Conservation (phyloP, 2,888 invertebrate species). For the Plagodis dolabraria region DNA sequence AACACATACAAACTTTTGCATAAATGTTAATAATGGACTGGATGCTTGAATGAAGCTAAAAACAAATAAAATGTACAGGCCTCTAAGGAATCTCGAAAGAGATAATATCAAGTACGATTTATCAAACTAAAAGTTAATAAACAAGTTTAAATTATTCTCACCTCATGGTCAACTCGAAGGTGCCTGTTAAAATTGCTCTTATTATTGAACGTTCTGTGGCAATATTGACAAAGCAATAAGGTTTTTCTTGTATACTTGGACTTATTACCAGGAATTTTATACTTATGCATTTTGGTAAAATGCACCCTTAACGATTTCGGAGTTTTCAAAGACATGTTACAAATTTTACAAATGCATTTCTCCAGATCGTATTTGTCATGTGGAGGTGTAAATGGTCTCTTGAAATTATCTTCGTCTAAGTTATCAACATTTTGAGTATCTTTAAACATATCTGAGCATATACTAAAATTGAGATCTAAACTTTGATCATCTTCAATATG, state of each 20-base stretch:
- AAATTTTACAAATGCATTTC: constrained; percentile 58
- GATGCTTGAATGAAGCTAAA: too few relatives aligned
- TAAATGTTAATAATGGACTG: too few relatives aligned
- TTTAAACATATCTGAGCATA: constrained; percentile 15
- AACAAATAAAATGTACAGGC: too few relatives aligned
- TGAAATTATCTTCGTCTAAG: not conserved
- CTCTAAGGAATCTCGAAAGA: too few relatives aligned
- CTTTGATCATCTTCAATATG: constrained; percentile 19
- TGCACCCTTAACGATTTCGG: constrained; percentile 54
- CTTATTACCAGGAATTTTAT: constrained; percentile 31
- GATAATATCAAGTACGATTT: too few relatives aligned
- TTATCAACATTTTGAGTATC: constrained; percentile 1
- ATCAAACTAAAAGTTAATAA: too few relatives aligned
- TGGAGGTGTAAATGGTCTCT: constrained; percentile 21
- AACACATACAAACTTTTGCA: too few relatives aligned
- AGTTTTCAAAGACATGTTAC: constrained; percentile 52
- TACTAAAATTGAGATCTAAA: constrained; percentile 21
- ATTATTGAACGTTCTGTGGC: constrained; percentile 47
- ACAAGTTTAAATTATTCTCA: constrained; percentile 29
- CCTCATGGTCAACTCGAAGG: constrained; percentile 48
- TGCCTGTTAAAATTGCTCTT: constrained; percentile 49
- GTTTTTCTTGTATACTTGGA: constrained; percentile 4
- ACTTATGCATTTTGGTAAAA: constrained; percentile 49
- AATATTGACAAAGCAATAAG: constrained; percentile 49
- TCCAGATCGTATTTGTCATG: constrained; percentile 51